Conservation (phyloP, 2,797 vertebrate species). For the Helarctos malayanus region DNA sequence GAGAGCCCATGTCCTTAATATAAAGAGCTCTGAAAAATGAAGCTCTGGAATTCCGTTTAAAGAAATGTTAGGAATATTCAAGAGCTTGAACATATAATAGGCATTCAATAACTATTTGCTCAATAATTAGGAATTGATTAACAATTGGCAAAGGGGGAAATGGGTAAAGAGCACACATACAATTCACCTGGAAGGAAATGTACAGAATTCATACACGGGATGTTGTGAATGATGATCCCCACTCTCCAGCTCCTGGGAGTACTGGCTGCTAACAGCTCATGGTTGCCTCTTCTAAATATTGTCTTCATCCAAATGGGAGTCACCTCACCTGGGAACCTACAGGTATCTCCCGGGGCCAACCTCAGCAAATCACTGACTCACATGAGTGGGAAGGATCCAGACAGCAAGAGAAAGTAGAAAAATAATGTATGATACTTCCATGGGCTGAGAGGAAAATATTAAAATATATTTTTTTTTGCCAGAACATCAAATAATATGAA, state of each 20-base stretch:
- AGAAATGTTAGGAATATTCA: conserved; percentile 16
- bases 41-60: background rate
- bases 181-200: background rate
- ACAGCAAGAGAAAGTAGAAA: background rate
- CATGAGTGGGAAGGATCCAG: background rate
- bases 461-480: background rate
- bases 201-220: background rate
- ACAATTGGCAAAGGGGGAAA: background rate
- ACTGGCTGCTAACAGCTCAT: background rate
- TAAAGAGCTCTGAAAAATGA: background rate
- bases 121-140: conserved; percentile 1
- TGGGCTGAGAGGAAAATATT: background rate
- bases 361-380: background rate
- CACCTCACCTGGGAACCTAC: background rate
- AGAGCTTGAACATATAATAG: background rate
- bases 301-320: background rate
- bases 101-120: background rate
- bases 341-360: background rate
- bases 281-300: background rate
- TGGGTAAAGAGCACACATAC: background rate
- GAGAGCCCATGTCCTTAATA: background rate
- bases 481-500: background rate
- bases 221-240: rapidly evolving
- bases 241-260: background rate
- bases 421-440: background rate